Evolutionary conservation across 2,113 vertebrate genomes (phyloP).

Genomic region (Neopipo cinnamomea): DNA sequence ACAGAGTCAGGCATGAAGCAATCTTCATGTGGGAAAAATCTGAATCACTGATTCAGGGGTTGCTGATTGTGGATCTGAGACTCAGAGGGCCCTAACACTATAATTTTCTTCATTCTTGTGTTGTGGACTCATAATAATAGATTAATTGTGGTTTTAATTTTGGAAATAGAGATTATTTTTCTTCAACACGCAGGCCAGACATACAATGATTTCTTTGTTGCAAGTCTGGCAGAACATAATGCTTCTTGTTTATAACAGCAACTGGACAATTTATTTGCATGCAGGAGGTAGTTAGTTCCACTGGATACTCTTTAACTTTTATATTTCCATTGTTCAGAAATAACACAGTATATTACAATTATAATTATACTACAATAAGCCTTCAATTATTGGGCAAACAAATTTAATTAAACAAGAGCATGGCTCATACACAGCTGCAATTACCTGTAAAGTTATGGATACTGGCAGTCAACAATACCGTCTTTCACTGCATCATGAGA

Average conservation of each 20-base stretch:
- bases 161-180: conserved; percentile 23
- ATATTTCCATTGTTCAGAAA: conserved; percentile 37
- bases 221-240: conserved; percentile 29
- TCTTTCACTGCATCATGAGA: background rate
- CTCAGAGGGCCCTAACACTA: conserved; percentile 6
- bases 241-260: conserved; percentile 26
- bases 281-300: background rate
- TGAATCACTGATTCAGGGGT: background rate
- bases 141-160: conserved; percentile 54
- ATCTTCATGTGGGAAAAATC: background rate
- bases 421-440: background rate
- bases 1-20: background rate
- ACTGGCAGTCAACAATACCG: background rate
- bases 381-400: conserved; percentile 2
- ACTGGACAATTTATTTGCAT: conserved; percentile 13
- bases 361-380: background rate
- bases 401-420: conserved; percentile 26
- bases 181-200: conserved; percentile 10
- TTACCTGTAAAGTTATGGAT: conserved; percentile 15
- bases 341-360: background rate
- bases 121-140: conserved; percentile 20
- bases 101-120: conserved; percentile 46
- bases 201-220: conserved; percentile 55
- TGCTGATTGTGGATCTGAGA: background rate
- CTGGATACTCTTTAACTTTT: conserved; percentile 28